Evolutionary conservation across 2,888 invertebrate genomes (phyloP).

Genomic region (Apodemia zela): DNA sequence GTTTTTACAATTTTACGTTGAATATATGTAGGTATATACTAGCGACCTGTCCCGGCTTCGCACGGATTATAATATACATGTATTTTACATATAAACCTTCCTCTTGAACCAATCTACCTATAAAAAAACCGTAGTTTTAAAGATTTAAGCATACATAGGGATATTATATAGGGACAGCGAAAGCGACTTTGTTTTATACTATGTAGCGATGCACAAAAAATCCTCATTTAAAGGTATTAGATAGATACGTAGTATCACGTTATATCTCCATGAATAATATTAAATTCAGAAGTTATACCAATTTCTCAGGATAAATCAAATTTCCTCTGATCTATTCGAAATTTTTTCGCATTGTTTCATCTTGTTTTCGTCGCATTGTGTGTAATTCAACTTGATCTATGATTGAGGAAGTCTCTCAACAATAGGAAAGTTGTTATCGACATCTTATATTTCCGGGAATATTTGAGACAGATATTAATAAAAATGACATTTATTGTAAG

Average conservation of each 20-base stretch:
- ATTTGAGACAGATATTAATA: not conserved
- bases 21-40: too few relatives aligned
- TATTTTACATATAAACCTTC: too few relatives aligned
- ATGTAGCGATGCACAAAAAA: too few relatives aligned
- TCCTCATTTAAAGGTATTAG: too few relatives aligned
- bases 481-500: not conserved
- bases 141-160: too few relatives aligned
- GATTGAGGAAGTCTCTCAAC: constrained; percentile 12
- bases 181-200: too few relatives aligned
- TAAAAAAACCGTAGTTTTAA: too few relatives aligned
- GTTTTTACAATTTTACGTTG: too few relatives aligned
- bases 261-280: not conserved
- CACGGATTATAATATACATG: too few relatives aligned
- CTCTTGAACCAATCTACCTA: too few relatives aligned
- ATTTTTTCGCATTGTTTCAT: constrained; percentile 12
- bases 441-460: not conserved
- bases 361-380: not conserved
- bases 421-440: constrained; percentile 2
- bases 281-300: not conserved
- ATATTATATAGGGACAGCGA: too few relatives aligned
- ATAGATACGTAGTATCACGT: not conserved
- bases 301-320: not conserved
- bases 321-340: not conserved
- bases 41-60: too few relatives aligned
- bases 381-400: constrained; percentile 9